Conservation (phyloP, 2,113 vertebrate species). For the Hymenochirus boettgeri region DNA sequence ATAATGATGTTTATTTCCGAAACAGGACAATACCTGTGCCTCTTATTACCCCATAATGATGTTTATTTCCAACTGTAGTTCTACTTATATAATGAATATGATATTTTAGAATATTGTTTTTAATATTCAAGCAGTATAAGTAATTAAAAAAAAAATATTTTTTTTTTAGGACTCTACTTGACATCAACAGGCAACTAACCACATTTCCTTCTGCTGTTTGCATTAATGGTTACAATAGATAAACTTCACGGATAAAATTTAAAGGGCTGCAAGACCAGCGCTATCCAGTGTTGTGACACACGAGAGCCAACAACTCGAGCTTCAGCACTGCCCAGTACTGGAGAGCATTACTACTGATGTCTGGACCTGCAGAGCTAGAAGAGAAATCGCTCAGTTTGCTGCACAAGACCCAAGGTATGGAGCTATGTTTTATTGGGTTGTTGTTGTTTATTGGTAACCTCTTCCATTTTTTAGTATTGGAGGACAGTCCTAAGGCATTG, state of each 20-base stretch:
- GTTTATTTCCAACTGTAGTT: too few relatives aligned
- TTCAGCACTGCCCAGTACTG: conserved; percentile 47
- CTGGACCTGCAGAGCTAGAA: conserved; percentile 52
- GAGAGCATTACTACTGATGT: conserved; percentile 52
- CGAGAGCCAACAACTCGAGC: conserved; percentile 54
- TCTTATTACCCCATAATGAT: too few relatives aligned
- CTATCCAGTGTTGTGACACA: conserved; percentile 52
- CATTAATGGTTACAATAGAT: conserved; percentile 56
- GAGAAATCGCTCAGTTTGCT: conserved; percentile 54
- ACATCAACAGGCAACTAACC: conserved; percentile 55
- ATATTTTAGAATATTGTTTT: too few relatives aligned
- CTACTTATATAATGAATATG: too few relatives aligned
- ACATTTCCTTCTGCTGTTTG: conserved; percentile 49
- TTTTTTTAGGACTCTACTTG: conserved; percentile 54
- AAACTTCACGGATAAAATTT: conserved; percentile 56
- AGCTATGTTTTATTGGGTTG: not conserved
- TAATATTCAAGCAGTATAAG: too few relatives aligned
- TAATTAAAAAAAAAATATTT: too few relatives aligned
- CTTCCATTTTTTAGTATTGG: not conserved
- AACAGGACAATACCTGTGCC: too few relatives aligned
- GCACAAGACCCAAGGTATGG: conserved; percentile 54
- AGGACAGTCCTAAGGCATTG: too few relatives aligned
- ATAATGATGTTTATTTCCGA: too few relatives aligned
- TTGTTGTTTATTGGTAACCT: not conserved
- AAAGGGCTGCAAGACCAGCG: conserved; percentile 59